Evolutionary conservation across 2,888 invertebrate genomes (phyloP).

Genomic region (Aporophyla nigra): DNA sequence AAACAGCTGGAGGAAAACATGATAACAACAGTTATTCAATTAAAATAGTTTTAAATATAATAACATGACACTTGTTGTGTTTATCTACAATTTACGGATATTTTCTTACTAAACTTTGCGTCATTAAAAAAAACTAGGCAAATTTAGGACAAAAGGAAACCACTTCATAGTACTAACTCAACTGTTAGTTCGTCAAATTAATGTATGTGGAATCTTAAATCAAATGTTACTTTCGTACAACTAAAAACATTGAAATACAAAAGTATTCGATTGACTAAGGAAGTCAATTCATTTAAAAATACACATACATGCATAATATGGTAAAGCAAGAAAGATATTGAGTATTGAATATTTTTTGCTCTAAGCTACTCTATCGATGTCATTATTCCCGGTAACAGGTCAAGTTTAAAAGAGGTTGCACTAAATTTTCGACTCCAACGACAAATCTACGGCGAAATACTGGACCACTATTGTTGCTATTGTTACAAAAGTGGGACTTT

Average conservation of each 20-base stretch:
- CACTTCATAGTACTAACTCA: neutral
- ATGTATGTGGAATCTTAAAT: neutral
- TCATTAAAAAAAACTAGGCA: neutral
- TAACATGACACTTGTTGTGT: too few species aligned
- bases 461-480: conserved; percentile 79
- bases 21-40: neutral
- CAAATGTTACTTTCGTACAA: neutral
- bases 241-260: too few species aligned
- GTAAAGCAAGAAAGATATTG: too few species aligned
- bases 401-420: conserved; percentile 86
- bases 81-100: neutral
- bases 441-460: conserved; percentile 82
- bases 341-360: neutral
- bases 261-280: neutral
- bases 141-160: too few species aligned
- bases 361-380: conserved; percentile 66
- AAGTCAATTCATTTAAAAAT: neutral
- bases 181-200: neutral
- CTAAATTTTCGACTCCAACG: conserved; percentile 83
- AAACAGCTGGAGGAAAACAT: too few species aligned
- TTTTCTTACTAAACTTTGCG: too few species aligned
- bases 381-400: conserved; percentile 75
- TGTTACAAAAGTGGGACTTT: conserved; percentile 75
- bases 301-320: too few species aligned
- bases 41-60: neutral